A percentile compares a stretch with the other conserved stretches of the same genome.
Evolutionary conservation across 2,888 invertebrate species (phyloP).

Genomic region (Notocelia uddmanniana): DNA sequence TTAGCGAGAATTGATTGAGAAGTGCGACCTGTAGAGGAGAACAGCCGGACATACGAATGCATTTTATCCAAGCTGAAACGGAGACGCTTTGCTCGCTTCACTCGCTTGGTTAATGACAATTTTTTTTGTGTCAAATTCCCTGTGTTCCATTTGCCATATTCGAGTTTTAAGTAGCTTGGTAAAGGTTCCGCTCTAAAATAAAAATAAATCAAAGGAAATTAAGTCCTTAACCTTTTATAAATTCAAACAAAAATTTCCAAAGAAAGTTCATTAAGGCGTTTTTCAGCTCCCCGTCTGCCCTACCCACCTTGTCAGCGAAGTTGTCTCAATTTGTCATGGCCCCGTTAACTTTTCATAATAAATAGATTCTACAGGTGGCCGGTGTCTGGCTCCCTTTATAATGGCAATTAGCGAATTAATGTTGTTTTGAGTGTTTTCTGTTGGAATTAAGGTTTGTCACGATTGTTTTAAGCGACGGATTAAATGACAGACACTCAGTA

Average conservation of each 20-base stretch:
- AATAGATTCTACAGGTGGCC: slow-evolving; percentile 44
- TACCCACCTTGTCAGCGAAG: slow-evolving; percentile 44
- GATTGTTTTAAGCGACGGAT: background rate
- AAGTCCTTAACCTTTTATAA: no score
- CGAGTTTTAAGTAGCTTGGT: no score
- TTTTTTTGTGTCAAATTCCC: no score
- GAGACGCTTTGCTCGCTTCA: no score
- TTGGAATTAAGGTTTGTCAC: background rate
- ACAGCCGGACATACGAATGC: no score
- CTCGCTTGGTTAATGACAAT: no score
- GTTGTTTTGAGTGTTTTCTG: slow-evolving; percentile 28
- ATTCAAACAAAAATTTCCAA: background rate
- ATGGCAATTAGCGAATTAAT: slow-evolving; percentile 27
- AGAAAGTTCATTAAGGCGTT: slow-evolving; percentile 1
- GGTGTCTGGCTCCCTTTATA: slow-evolving; percentile 29
- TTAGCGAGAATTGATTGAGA: no score
- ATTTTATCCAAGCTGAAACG: no score
- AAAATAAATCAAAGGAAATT: no score
- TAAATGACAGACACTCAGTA: background rate
- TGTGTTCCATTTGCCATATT: no score
- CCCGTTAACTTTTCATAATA: slow-evolving; percentile 45
- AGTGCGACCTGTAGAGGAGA: no score
- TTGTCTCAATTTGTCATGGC: slow-evolving; percentile 50
- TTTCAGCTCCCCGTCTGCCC: slow-evolving; percentile 21
- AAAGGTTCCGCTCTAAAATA: no score